Conservation (phyloP, 1,140 invertebrate species). For the Habropoda laboriosa region DNA sequence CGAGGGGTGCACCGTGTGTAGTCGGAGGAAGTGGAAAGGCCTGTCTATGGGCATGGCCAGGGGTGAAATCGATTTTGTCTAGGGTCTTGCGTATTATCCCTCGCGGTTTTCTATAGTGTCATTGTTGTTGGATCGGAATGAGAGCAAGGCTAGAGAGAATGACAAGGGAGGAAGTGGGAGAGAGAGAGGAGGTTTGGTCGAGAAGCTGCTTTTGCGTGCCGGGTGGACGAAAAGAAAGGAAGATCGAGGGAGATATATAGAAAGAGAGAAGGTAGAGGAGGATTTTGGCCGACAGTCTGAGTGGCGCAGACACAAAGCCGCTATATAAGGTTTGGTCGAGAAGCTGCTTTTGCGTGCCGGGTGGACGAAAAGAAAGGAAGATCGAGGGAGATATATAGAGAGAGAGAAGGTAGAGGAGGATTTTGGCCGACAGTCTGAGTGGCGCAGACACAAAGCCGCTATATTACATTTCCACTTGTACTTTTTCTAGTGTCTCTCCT, state of each 20-base stretch:
- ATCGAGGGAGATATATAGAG: neutral
- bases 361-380: neutral
- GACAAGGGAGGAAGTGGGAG: neutral
- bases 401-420: constrained; percentile 44
- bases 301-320: constrained; percentile 72
- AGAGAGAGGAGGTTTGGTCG: neutral
- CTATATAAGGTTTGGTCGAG: constrained; percentile 59
- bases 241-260: too few species aligned
- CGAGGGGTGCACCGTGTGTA: constrained; percentile 17
- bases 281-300: constrained; percentile 63
- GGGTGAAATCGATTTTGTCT: constrained; percentile 78
- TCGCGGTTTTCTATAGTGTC: constrained; percentile 75
- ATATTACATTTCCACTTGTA: constrained; percentile 78
- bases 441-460: constrained; percentile 71
- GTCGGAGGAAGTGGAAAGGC: constrained; percentile 30
- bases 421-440: constrained; percentile 65
- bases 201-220: neutral
- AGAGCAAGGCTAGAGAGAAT: neutral
- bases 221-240: neutral
- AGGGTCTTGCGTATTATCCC: constrained; percentile 67
- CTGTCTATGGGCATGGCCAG: constrained; percentile 45
- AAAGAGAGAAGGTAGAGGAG: constrained; percentile 37
- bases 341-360: constrained; percentile 1
- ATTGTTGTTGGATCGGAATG: constrained; percentile 73
- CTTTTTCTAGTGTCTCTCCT: constrained; percentile 70